Base-by-base conservation (phyloP, 2,113 vertebrate genomes). In the Dissostichus mawsoni region DNA sequence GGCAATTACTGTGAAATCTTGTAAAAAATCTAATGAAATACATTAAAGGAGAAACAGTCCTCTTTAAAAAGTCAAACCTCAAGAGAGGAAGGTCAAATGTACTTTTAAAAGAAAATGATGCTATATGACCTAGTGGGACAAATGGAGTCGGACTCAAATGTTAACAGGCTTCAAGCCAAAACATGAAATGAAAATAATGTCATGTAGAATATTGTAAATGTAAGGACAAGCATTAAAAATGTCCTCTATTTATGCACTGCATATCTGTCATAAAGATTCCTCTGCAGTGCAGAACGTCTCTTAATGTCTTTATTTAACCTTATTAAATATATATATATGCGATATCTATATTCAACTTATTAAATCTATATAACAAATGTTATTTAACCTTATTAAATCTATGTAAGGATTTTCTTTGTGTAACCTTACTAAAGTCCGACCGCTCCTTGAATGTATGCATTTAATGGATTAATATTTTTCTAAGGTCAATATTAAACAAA, bases 261-360 rank as follows among this genome's bases (percentile, higher is more conserved):
- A n/a, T 18, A 69, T 25, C 52, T 45, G 13, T 64, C 45, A 65
- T 29, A 33, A 57, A 63, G 59, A 41, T 33, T 73, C 23, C 10
- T 48, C 62, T n/a, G 65, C 63, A 55, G 74, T 33, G 8, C 53
- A 53, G 17, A 66, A 13, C 45, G 36, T 57, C 36, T 53, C 53
- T 63, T 23, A 74, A 18, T 50, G 52, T 52, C 68, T 83, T 80
- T 78, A 61, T 52, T 78, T 61, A 71, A 81, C 65, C 52, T 76
- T 58, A 79, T 70, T 76, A 76, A 82, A 85, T 36, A 53, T 59
- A 53, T 53, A 53, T 11, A 85, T 47, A 41, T 8, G 36, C 36
- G 1, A 41, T 41, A 41, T 41, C 36, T 41, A 7, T 41, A 41
- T 6, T 41, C 36, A 41, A 41, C 36, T 41, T 41, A 41, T 41